Percentiles rank a stretch among this genome's conserved stretches.
Conservation (phyloP, 2,797 vertebrate species). For the Sitta carolinensis region DNA sequence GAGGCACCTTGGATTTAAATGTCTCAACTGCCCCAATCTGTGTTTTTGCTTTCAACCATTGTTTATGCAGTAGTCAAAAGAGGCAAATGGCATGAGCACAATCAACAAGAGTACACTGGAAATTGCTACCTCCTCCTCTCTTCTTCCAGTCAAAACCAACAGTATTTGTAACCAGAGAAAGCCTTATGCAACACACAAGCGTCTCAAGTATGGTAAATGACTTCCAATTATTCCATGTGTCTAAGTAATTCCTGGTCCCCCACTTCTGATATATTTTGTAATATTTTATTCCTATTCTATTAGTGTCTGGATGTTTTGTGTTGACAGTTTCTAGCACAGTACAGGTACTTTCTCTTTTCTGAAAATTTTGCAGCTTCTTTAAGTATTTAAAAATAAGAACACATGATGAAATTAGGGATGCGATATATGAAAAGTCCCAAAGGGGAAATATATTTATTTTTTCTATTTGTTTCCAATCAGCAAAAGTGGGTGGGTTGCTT, state of each 20-base stretch:
- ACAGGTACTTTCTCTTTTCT: neutral
- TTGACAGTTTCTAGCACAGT: neutral
- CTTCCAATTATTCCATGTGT: slow-evolving; percentile 47
- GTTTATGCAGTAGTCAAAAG: neutral
- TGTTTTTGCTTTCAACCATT: neutral
- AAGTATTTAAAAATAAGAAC: neutral
- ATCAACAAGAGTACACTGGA: neutral
- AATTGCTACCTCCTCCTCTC: slow-evolving; percentile 24
- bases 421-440: neutral
- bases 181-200: slow-evolving; percentile 39
- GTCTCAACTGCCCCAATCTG: neutral
- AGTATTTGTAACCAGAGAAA: slow-evolving; percentile 61
- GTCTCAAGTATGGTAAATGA: slow-evolving; percentile 48
- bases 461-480: neutral
- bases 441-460: neutral
- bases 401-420: neutral
- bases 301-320: neutral
- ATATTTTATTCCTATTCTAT: neutral
- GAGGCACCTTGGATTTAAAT: neutral
- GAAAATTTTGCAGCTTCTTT: neutral
- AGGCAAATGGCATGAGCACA: neutral
- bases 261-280: slow-evolving; percentile 14
- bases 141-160: slow-evolving; percentile 46
- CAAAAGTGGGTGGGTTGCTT: neutral
- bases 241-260: slow-evolving; percentile 32